A percentile compares a stretch with the other conserved stretches of the same genome.
Evolutionary conservation across 2,113 vertebrate species (phyloP).

Genomic region (Litocranius walleri): DNA sequence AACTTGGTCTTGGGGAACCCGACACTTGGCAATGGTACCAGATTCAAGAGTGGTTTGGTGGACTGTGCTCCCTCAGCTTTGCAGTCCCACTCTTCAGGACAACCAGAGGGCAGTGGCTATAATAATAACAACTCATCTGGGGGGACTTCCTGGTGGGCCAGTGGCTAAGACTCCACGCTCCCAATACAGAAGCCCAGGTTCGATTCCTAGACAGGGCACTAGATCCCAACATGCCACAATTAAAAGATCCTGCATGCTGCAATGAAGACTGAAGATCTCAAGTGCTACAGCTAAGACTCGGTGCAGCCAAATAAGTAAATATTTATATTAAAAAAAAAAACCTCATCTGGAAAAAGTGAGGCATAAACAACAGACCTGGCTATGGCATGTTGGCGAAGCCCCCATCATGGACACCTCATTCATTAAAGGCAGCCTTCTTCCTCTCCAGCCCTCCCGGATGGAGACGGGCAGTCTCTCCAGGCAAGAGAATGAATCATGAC

Average conservation of each 20-base stretch:
- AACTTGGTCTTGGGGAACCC: background rate
- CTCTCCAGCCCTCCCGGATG: background rate
- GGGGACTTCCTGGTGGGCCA: background rate
- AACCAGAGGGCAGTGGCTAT: background rate
- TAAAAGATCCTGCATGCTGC: background rate
- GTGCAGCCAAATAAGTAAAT: background rate
- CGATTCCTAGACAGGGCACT: background rate
- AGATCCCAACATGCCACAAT: background rate
- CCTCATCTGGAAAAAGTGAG: background rate
- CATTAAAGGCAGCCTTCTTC: background rate
- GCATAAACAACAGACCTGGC: background rate
- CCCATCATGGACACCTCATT: background rate
- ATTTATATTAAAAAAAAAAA: background rate
- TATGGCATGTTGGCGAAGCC: background rate
- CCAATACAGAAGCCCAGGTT: background rate
- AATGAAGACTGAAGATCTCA: background rate
- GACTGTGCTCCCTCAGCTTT: background rate
- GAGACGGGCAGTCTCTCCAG: slow-evolving; percentile 4
- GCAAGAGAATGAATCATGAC: slow-evolving; percentile 40
- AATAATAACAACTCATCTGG: background rate
- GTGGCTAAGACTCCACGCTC: background rate
- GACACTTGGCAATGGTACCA: background rate
- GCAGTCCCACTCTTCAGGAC: background rate
- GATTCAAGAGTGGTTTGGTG: background rate
- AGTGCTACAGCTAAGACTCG: background rate